Evolutionary conservation across 2,113 vertebrate species (phyloP).

Genomic region (Columba livia): DNA sequence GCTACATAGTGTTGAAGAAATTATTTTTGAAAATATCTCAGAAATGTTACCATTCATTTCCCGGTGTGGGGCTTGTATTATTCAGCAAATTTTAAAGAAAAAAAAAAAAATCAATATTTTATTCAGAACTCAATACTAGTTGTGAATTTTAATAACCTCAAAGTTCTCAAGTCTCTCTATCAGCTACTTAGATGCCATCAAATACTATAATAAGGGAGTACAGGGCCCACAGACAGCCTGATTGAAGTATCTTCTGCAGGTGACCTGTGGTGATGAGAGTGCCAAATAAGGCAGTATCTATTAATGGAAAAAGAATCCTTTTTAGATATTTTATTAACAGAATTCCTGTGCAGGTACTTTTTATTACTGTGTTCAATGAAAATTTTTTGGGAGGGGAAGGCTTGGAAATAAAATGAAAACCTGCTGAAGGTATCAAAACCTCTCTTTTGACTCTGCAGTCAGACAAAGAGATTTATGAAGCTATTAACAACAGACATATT

Average conservation of each 20-base stretch:
- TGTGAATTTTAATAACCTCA: not conserved
- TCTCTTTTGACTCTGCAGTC: not conserved
- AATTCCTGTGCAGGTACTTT: not conserved
- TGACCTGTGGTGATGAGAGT: not conserved
- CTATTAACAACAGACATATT: not conserved
- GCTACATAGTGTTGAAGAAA: not conserved
- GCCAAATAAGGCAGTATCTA: not conserved
- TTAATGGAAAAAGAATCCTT: not conserved
- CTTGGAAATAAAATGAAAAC: not conserved
- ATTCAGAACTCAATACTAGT: not conserved
- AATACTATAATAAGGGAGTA: not conserved
- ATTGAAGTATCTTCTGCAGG: not conserved
- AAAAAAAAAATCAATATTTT: not conserved
- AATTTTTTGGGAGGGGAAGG: not conserved
- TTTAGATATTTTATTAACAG: not conserved
- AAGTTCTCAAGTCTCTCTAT: not conserved
- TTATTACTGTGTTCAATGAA: not conserved
- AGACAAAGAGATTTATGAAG: conserved; percentile 15
- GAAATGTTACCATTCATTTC: not conserved
- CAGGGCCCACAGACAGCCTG: not conserved
- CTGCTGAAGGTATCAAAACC: not conserved
- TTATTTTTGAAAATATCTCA: not conserved
- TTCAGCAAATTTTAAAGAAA: not conserved
- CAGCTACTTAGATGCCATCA: not conserved
- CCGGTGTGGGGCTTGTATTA: not conserved